Base-by-base conservation (phyloP, 2,888 invertebrate species). In the Xanthorhoe spadicearia region DNA sequence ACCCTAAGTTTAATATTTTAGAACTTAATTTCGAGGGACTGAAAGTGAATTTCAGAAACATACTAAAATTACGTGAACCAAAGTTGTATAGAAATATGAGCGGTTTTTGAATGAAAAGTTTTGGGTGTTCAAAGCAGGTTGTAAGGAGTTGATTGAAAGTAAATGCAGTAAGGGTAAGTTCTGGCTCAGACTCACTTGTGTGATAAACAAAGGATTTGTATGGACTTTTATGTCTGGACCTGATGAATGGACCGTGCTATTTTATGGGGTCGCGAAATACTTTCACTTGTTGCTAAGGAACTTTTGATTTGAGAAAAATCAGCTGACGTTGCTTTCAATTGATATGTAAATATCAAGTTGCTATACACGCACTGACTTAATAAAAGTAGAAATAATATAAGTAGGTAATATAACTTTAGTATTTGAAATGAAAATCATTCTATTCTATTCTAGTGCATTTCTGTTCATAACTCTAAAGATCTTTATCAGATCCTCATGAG, bases 141-240 rank as follows among this genome's bases (percentile, higher is more conserved):
- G 38, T 73, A 66, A 64, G 83, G 32, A 82, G 78, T 88, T 88
- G 79, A 91, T 92, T 91, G 88, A 91, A 90, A 90, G 84, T 83
- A 87, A 89, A 88, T 87, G 90, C 89, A 89, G 80, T 86, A 87
- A 86, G 88, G 87, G 86, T 84, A 84, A 82, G 83, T 83, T 82
- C 75, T 52, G 66, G 83, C 82, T 82, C 75, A 55, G 66, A 79
- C 78, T 79, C 78, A 80, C 81, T 83, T 85, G 83, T 86, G 80
- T 79, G 78, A 80, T 84, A 86, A 89, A 91, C 87, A 92, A 91
- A 87, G 76, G 79, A 68, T 77, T 83, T 89, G 83, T 87, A 90
- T 87, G 79, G 88, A 83, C 81, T 81, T 86, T 88, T 91, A 83
- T 88, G 83, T 83, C 83, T 84, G 83, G 81, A 83, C 83, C 76